These are phyloP conservation scores for Cottus gobio DNA, from an alignment of 2,113 vertebrate genomes.

Conservation along the genomic window DNA sequence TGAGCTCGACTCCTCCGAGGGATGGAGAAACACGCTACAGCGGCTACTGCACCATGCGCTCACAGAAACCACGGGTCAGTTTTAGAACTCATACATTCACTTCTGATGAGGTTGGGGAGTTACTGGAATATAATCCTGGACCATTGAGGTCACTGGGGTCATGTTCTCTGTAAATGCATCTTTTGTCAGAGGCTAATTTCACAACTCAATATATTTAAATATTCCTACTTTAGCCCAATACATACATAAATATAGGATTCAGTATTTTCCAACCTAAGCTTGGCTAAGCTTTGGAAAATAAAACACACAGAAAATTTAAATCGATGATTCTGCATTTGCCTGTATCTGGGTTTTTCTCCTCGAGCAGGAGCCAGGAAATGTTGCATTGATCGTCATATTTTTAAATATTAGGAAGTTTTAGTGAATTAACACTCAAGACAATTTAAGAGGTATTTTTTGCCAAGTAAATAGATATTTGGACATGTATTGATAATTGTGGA, in stretches of 20 bases:
- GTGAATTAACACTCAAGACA: not conserved
- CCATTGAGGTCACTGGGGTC: not conserved
- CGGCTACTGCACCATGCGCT: slow-evolving; percentile 91
- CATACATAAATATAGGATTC: not conserved
- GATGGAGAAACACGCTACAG: slow-evolving; percentile 93
- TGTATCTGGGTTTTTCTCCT: too few species aligned
- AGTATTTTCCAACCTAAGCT: too few species aligned
- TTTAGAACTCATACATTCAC: not conserved
- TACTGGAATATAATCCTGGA: not conserved
- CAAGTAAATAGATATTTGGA: not conserved
- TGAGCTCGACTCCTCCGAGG: slow-evolving; percentile 84
- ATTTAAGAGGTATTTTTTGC: not conserved
- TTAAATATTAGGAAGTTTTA: not conserved
- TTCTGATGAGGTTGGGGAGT: not conserved
- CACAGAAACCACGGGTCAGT: slow-evolving; percentile 87
- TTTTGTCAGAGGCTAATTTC: not conserved
- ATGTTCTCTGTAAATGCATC: not conserved
- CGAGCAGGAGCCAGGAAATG: not conserved
- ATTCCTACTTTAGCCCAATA: not conserved
- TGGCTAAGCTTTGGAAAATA: not conserved
- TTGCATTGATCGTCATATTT: not conserved
- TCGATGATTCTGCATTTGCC: too few species aligned
- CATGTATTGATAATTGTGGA: not conserved
- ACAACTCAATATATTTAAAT: not conserved
- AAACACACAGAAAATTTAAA: not conserved